These are phyloP conservation scores for Drosophila multiciliata DNA, from an alignment of 2,888 invertebrate species.

Conservation along the genomic window DNA sequence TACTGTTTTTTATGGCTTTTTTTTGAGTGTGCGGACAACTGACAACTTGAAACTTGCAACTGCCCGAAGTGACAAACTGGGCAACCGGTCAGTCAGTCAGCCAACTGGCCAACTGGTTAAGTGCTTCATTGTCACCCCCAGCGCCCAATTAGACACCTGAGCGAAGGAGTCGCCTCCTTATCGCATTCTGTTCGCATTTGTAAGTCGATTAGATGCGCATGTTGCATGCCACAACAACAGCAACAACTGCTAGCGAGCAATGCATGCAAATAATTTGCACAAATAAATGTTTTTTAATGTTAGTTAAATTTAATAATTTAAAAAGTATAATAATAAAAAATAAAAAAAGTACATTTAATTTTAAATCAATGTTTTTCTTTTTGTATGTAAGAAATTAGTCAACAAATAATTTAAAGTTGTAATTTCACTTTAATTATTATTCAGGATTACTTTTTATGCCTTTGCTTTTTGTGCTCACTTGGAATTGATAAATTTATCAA, in stretches of 20 bases:
- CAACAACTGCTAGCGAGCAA: background rate
- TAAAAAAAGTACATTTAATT: too few species aligned
- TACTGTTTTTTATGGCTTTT: fast-evolving
- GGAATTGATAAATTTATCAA: too few species aligned
- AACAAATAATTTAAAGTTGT: too few species aligned
- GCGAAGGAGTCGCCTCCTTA: constrained; percentile 17
- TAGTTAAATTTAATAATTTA: background rate
- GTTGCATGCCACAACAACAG: constrained; percentile 1
- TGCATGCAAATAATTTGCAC: background rate
- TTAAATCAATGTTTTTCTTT: too few species aligned
- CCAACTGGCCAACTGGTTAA: constrained; percentile 44
- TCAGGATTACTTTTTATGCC: background rate
- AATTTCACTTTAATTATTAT: background rate
- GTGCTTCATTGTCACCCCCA: constrained; percentile 79
- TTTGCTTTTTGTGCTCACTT: background rate
- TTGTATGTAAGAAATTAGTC: too few species aligned
- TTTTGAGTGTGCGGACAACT: background rate
- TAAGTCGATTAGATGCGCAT: constrained; percentile 46
- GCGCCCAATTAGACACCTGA: constrained; percentile 80
- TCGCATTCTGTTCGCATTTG: constrained; percentile 40
- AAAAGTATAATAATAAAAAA: constrained; percentile 10
- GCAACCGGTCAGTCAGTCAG: constrained; percentile 9
- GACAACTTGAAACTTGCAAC: background rate
- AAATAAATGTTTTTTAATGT: background rate
- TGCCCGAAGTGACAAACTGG: constrained; percentile 9